Percentiles rank a stretch among this genome's conserved stretches.
Evolutionary conservation across 92 coral and sea anemone species (phyloP).

Genomic region (Hydrozoanthus gracilis): DNA sequence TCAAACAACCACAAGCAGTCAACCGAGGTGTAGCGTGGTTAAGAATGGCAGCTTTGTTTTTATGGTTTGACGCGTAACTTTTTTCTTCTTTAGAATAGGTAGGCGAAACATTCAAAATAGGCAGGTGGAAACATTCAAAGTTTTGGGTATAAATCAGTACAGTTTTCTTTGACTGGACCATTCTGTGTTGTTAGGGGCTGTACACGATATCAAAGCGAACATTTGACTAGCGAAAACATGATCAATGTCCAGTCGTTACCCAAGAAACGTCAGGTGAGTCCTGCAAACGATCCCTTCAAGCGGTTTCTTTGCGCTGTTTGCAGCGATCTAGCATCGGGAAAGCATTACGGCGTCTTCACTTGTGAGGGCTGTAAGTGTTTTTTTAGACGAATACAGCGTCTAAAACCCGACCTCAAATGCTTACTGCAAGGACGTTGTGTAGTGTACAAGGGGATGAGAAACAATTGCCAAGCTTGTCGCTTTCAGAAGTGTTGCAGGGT

Average conservation of each 20-base stretch:
- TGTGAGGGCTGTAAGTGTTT: constrained; percentile 38
- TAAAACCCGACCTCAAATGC: background rate
- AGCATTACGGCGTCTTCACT: constrained; percentile 36
- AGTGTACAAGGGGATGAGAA: background rate
- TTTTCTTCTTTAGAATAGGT: background rate
- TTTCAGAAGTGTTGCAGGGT: constrained; percentile 32
- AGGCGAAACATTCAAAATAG: background rate
- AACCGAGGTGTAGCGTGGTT: background rate
- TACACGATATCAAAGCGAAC: background rate
- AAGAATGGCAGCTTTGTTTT: background rate
- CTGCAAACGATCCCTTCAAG: background rate
- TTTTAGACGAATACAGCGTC: constrained; percentile 9
- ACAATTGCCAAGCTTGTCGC: constrained; percentile 30
- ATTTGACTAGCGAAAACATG: background rate
- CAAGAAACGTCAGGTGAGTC: constrained; percentile 5
- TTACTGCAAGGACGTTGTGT: constrained; percentile 1
- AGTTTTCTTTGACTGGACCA: background rate
- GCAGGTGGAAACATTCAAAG: constrained; percentile 44
- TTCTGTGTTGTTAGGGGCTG: background rate
- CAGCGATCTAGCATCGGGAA: constrained; percentile 1
- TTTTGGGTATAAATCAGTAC: constrained; percentile 7
- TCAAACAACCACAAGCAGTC: background rate
- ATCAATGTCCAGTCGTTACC: no score
- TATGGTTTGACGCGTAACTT: background rate
- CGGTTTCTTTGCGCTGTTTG: constrained; percentile 33